These are phyloP conservation scores for Phytoseiulus persimilis DNA, from an alignment of 2,888 invertebrate genomes.

Conservation along the genomic window DNA sequence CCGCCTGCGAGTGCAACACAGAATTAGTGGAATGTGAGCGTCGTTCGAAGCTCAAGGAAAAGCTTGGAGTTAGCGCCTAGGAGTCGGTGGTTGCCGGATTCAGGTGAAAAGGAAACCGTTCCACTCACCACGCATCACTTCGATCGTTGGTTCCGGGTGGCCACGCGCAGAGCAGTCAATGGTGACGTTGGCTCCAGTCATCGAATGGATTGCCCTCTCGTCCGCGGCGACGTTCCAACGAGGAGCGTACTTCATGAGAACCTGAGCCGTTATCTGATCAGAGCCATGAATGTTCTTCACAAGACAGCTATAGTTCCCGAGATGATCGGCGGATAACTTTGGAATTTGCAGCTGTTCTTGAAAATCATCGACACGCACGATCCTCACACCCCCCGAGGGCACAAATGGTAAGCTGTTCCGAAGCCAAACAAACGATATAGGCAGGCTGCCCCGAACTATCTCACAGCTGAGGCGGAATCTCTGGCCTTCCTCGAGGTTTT, in stretches of 20 bases:
- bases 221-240: not conserved
- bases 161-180: constrained; percentile 12
- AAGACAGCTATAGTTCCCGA: constrained; percentile 17
- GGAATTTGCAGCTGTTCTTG: constrained; percentile 22
- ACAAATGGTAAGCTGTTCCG: not conserved
- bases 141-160: not conserved
- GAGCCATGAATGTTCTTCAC: constrained; percentile 20
- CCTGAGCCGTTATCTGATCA: constrained; percentile 13
- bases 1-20: not conserved
- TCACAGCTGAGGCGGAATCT: not conserved
- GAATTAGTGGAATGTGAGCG: no score
- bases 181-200: not conserved
- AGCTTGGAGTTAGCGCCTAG: no score
- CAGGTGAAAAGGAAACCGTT: no score
- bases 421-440: constrained; percentile 25
- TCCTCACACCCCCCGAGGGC: not conserved
- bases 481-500: constrained; percentile 20
- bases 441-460: not conserved
- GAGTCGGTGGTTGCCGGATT: no score
- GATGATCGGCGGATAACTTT: not conserved
- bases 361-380: constrained; percentile 18
- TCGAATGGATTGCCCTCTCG: not conserved
- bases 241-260: constrained; percentile 23
- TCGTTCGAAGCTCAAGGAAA: no score
- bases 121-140: not conserved